Base-by-base conservation (phyloP, 2,113 vertebrate genomes). In the Spea bombifrons region DNA sequence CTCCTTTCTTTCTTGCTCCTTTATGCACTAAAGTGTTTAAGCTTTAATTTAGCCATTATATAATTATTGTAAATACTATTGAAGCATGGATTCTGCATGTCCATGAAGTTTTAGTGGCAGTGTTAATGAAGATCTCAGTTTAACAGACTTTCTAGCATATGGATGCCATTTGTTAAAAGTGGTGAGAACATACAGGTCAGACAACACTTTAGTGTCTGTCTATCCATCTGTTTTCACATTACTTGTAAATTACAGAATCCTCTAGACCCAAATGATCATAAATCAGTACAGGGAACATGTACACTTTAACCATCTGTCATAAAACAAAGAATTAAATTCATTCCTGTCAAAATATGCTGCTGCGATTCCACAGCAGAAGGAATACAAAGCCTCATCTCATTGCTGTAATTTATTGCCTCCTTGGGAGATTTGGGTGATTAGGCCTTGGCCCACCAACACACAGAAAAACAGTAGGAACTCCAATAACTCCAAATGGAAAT, bases 161-260 rank as follows among this genome's bases (percentile, higher is more conserved):
- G 97, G 96, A 95, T 96, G 89, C 93, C 96, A 96, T 98, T 96
- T 96, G 94, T 89, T 88, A 90, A 88, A 84, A 84, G 90, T 66
- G 52, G 88, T 91, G 93, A 93, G 92, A 94, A 92, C 70, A 85
- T 89, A 89, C 91, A 91, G 94, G 93, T 94, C 94, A 92, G 89
- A 87, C 85, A 89, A 93, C 88, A 91, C 93, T 87, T 91, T 90
- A 91, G 93, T 95, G 95, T 97, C 96, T 92, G 89, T 93, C 94
- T 90, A 93, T 96, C 95, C 95, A 95, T 97, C 95, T 98, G 95
- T 97, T 99, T 96, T 97, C 97, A 95, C 95, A 96, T 94, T 92
- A 88, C 92, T 87, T 91, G 93, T 94, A 94, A 95, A 94, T 93
- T 96, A 96, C 92, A 95, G 94, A 93, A 94, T 96, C 95, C 96